Base-by-base conservation (phyloP, 2,113 vertebrate species). In the Ondatra zibethicus region DNA sequence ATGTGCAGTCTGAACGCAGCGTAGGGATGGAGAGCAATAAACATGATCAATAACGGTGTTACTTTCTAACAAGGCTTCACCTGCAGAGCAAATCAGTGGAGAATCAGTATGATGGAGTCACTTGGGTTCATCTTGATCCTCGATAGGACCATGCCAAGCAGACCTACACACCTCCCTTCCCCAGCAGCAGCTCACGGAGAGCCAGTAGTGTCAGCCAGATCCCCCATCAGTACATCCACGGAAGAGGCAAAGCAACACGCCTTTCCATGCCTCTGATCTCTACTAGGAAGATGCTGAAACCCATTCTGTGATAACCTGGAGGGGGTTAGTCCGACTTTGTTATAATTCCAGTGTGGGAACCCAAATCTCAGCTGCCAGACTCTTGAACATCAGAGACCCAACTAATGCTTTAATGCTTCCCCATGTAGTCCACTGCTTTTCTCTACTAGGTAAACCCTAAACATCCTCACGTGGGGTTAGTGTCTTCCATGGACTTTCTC, bases 1-100 rank as follows among this genome's bases (percentile, higher is more conserved):
- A 97, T 99, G 99, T 89, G 99, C 99, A 4, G 99, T 99, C 98
- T 99, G 99, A 6, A 99, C 99, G 14, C 99, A 99, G 94, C 99
- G 99, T 36, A 99, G 98, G 33, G 99, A 99, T 0, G 99, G 99
- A 65, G 99, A 99, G 95, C 99, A 99, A 97, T 99, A 99, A 97
- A 99, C 98, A 93, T 99, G 99, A 96, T 99, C 99, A 23, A 99
- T 98, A 11, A 97, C 36, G 5, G 99, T 98, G 52, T 99, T 99
- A 31, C 99, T 99, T 98, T 99, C 99, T 65, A 99, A 97, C 89
- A 99, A 98, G 58, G 99, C 99, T 98, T 99, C 99, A 52, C 99
- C 99, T 99, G 98, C 72, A 88, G 96, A 58, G 39, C 91, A 80
- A 97, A 47, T 17, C 82, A 78, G 10, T 77, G 36, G 47, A 73